Evolutionary conservation across 2,888 invertebrate genomes (phyloP).

Genomic region (Torymus tubicola): DNA sequence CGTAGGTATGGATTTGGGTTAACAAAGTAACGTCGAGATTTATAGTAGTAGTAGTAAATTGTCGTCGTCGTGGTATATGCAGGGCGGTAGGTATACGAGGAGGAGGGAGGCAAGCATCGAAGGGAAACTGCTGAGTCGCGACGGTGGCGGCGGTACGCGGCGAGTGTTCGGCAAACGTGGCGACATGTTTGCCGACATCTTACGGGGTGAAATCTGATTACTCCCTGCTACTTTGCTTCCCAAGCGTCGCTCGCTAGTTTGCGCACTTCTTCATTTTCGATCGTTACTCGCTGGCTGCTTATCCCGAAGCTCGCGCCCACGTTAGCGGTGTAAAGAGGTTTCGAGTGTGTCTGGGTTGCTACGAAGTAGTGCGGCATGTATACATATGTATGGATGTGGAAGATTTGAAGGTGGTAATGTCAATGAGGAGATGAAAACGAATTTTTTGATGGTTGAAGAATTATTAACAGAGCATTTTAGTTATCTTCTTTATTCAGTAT

Average conservation of each 20-base stretch:
- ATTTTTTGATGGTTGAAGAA: no score
- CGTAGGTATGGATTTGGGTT: neutral
- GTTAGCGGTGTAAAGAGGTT: no score
- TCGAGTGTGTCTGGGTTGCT: no score
- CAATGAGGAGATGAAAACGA: no score
- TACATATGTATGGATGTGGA: no score
- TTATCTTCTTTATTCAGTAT: no score
- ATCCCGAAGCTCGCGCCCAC: neutral
- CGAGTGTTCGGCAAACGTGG: slow-evolving; percentile 64
- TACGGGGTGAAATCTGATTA: slow-evolving; percentile 70
- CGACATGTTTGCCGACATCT: slow-evolving; percentile 67
- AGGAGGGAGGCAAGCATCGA: neutral
- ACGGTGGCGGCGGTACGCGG: slow-evolving; percentile 1
- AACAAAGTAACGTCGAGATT: neutral
- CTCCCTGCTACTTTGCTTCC: slow-evolving; percentile 47
- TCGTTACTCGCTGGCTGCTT: neutral
- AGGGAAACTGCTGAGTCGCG: slow-evolving; percentile 13
- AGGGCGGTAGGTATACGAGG: neutral
- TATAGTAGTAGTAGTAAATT: neutral
- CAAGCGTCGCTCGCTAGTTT: slow-evolving; percentile 6
- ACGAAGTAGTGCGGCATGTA: no score
- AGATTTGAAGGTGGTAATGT: no score
- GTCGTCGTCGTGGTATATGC: neutral
- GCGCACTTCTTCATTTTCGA: slow-evolving; percentile 37
- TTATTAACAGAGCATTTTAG: no score